phyloP scores from a whole-genome alignment of 2,797 vertebrate genomes.

The Tauraco hartlaubi region DNA sequence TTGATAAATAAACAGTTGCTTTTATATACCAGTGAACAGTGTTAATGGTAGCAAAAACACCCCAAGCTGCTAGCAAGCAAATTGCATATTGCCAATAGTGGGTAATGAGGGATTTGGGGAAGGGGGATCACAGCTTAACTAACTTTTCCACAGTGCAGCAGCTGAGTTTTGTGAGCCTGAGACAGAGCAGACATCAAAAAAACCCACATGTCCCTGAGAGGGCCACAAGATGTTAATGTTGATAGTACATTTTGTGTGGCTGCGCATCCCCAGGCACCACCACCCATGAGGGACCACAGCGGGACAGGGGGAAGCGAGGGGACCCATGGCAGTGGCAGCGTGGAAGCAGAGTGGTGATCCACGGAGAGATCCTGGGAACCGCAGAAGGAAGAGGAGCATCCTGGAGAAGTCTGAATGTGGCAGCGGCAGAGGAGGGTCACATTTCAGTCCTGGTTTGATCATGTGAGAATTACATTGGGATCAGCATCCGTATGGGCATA shows the following conservation, averaged over 20 bases:
- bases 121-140: not conserved
- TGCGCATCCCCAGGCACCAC: not conserved
- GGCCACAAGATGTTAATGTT: not conserved
- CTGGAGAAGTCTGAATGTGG: not conserved
- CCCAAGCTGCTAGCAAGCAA: slow-evolving; percentile 18
- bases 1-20: not conserved
- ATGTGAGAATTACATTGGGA: not conserved
- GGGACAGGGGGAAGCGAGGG: not conserved
- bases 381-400: not conserved
- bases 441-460: not conserved
- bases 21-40: not conserved
- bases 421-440: not conserved
- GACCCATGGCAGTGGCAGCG: fast-evolving
- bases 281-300: not conserved
- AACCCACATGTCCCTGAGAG: fast-evolving
- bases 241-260: not conserved
- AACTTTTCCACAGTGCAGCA: not conserved
- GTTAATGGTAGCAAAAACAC: not conserved
- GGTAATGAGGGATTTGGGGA: not conserved
- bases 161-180: not conserved
- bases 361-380: not conserved
- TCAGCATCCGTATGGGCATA: not conserved
- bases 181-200: not conserved
- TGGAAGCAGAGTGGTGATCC: not conserved
- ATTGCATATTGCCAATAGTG: not conserved